These are phyloP conservation scores for Orgyia antiqua DNA, from an alignment of 2,888 invertebrate genomes.

Conservation along the genomic window DNA sequence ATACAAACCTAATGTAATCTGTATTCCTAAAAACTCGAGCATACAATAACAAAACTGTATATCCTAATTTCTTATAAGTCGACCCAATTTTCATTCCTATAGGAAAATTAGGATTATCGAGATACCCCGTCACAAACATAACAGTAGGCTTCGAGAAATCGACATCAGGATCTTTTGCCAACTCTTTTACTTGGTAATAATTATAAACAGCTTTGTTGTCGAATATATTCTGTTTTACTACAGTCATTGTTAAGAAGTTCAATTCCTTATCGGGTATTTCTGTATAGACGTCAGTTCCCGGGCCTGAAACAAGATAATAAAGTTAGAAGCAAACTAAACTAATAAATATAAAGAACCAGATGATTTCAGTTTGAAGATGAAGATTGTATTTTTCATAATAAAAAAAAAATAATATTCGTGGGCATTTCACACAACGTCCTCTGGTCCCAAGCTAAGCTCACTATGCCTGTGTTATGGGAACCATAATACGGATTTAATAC, in stretches of 20 bases:
- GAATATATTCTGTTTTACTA: constrained; percentile 24
- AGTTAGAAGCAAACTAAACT: too few species aligned
- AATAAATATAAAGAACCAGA: too few species aligned
- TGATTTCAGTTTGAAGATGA: too few species aligned
- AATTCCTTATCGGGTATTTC: constrained; percentile 42
- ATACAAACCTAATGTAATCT: constrained; percentile 52
- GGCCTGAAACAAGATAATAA: too few species aligned
- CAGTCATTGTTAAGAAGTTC: constrained; percentile 33
- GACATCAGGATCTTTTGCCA: constrained; percentile 35
- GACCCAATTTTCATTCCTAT: constrained; percentile 26
- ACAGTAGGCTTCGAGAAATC: constrained; percentile 43
- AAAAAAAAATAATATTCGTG: too few species aligned
- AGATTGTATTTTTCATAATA: too few species aligned
- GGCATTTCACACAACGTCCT: too few species aligned
- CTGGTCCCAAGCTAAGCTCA: too few species aligned
- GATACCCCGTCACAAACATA: constrained; percentile 48
- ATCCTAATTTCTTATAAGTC: constrained; percentile 40
- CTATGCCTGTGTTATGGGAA: too few species aligned
- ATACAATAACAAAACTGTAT: constrained; percentile 47
- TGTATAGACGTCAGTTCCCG: constrained; percentile 37
- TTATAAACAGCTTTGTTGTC: constrained; percentile 36
- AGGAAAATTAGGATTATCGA: constrained; percentile 43
- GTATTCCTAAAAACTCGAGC: constrained; percentile 41
- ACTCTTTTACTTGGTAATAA: constrained; percentile 40
- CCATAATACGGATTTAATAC: too few species aligned